These are phyloP conservation scores for Cantharis rustica DNA, from an alignment of 2,888 invertebrate genomes.

Conservation along the genomic window DNA sequence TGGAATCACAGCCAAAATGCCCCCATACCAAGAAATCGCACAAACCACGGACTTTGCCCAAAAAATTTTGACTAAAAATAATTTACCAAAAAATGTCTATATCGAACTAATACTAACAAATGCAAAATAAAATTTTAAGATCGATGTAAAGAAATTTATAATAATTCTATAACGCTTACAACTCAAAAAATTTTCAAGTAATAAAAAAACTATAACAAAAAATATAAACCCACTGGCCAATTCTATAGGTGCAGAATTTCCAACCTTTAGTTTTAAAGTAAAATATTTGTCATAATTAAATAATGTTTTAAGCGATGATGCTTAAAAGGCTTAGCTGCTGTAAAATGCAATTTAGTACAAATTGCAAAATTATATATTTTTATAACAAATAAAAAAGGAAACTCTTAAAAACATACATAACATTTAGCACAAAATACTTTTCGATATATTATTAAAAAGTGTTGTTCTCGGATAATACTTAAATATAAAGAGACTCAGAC, in stretches of 20 bases:
- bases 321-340: neutral
- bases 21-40: conserved; percentile 46
- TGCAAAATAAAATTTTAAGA: neutral
- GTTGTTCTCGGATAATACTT: conserved; percentile 42
- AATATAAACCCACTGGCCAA: conserved; percentile 24
- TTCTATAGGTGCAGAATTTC: neutral
- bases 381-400: neutral
- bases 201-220: conserved; percentile 20
- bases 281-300: neutral
- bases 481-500: conserved; percentile 59
- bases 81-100: neutral
- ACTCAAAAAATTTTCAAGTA: neutral
- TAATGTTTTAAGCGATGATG: neutral
- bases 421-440: neutral
- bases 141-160: neutral
- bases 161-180: neutral
- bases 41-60: conserved; percentile 35
- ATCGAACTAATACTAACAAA: neutral
- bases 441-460: neutral
- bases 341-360: neutral
- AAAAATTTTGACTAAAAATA: conserved; percentile 16
- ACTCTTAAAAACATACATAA: neutral
- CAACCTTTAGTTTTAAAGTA: neutral
- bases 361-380: neutral
- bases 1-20: conserved; percentile 57